phyloP scores from a whole-genome alignment of 2,888 invertebrate species.

The Drosophila neonasuta region DNA sequence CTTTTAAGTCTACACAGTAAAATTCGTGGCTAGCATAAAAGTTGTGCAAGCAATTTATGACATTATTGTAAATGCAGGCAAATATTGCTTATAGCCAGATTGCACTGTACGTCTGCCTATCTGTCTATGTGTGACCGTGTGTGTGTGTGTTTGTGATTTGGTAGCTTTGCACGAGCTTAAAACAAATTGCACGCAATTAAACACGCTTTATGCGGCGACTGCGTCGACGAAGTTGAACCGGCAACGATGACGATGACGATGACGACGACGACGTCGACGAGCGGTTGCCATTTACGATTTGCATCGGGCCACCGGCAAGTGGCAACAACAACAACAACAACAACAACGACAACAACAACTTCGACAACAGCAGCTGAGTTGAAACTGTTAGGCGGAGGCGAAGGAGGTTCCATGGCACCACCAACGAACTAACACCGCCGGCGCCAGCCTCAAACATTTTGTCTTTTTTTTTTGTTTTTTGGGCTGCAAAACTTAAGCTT shows the following conservation, averaged over 20 bases:
- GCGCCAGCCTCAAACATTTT: constrained; percentile 17
- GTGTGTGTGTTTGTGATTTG: constrained; percentile 30
- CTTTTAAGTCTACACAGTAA: neutral
- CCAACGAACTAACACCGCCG: constrained; percentile 22
- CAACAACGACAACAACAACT: constrained; percentile 24
- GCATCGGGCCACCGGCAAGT: constrained; percentile 43
- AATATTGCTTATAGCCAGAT: neutral
- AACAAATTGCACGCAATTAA: constrained; percentile 75
- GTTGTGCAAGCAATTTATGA: neutral
- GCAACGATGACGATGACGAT: constrained; percentile 18
- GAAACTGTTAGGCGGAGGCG: constrained; percentile 1
- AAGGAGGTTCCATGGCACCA: neutral
- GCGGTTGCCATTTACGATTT: constrained; percentile 48
- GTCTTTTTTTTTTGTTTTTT: neutral
- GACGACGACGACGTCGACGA: constrained; percentile 1
- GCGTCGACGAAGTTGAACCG: constrained; percentile 13
- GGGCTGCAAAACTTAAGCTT: constrained; percentile 26
- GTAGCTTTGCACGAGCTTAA: constrained; percentile 64
- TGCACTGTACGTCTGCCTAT: constrained; percentile 15
- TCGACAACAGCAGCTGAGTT: constrained; percentile 4
- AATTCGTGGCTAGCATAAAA: neutral
- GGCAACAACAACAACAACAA: constrained; percentile 31
- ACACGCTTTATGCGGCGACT: constrained; percentile 63
- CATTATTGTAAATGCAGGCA: neutral
- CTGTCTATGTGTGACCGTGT: constrained; percentile 2